phyloP scores from a whole-genome alignment of 1,140 invertebrate genomes.

The Scylla paramamosain region DNA sequence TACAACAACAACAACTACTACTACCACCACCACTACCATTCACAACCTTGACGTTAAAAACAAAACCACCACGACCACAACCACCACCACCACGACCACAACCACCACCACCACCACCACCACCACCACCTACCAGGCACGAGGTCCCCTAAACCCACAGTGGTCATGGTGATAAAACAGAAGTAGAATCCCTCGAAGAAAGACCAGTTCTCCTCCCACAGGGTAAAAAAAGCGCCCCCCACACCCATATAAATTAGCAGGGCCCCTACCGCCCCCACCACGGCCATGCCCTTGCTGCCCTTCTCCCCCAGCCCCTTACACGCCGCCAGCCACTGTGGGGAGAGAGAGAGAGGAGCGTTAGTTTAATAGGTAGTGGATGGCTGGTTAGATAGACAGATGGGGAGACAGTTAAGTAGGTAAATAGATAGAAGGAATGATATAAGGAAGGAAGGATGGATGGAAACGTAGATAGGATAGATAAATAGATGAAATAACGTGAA shows the following conservation, averaged over 20 bases:
- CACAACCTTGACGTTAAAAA: too few relatives aligned
- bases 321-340: not conserved
- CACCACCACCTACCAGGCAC: slow-evolving; percentile 80
- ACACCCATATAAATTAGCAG: slow-evolving; percentile 89
- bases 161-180: slow-evolving; percentile 72
- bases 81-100: too few relatives aligned
- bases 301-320: not conserved
- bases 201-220: slow-evolving; percentile 91
- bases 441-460: too few relatives aligned
- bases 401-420: too few relatives aligned
- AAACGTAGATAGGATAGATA: not conserved
- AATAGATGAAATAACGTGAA: not conserved
- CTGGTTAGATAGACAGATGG: too few relatives aligned
- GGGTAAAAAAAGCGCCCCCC: slow-evolving; percentile 83
- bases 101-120: too few relatives aligned
- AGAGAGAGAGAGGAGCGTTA: not conserved
- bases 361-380: not conserved
- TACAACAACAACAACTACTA: too few relatives aligned
- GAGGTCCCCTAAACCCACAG: slow-evolving; percentile 50
- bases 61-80: too few relatives aligned
- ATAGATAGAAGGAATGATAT: too few relatives aligned
- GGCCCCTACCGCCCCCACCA: slow-evolving; percentile 85
- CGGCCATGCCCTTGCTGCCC: slow-evolving; percentile 59
- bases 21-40: too few relatives aligned
- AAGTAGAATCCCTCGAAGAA: slow-evolving; percentile 86